Conservation (phyloP, 2,113 vertebrate genomes). For the Etheostoma spectabile region DNA sequence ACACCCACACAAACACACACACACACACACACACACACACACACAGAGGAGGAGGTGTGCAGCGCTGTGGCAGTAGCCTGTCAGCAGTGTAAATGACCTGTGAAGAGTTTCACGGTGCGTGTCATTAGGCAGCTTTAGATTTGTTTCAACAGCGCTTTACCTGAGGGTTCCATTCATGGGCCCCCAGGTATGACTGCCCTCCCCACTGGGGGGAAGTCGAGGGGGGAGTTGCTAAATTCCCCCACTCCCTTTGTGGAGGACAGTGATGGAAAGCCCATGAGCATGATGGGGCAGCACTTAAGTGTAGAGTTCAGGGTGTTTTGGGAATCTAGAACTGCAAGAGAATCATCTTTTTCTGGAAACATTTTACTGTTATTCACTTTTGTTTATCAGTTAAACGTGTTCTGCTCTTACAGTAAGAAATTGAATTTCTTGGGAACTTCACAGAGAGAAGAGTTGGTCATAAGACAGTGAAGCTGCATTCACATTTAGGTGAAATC, state of each 20-base stretch:
- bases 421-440: background rate
- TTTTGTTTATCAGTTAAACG: background rate
- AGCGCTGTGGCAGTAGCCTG: slow-evolving; percentile 80
- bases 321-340: background rate
- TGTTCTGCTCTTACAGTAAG: background rate
- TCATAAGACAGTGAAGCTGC: background rate
- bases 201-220: background rate
- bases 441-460: background rate
- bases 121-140: slow-evolving; percentile 92
- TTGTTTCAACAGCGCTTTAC: slow-evolving; percentile 92
- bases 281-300: slow-evolving; percentile 44
- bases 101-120: slow-evolving; percentile 94
- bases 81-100: slow-evolving; percentile 96
- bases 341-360: slow-evolving; percentile 7
- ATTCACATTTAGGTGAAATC: background rate
- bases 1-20: slow-evolving; percentile 14
- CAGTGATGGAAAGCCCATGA: slow-evolving; percentile 61
- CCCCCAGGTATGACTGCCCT: slow-evolving; percentile 86
- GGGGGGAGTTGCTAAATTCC: slow-evolving; percentile 49
- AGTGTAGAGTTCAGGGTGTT: slow-evolving; percentile 19
- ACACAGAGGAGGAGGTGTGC: slow-evolving; percentile 47
- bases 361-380: background rate
- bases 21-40: slow-evolving; percentile 41
- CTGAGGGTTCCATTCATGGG: slow-evolving; percentile 89
- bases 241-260: slow-evolving; percentile 38